Percentiles rank a stretch among this genome's conserved stretches.
Conservation (phyloP, 2,113 vertebrate genomes). For the Sinocyclocheilus anophthalmus region DNA sequence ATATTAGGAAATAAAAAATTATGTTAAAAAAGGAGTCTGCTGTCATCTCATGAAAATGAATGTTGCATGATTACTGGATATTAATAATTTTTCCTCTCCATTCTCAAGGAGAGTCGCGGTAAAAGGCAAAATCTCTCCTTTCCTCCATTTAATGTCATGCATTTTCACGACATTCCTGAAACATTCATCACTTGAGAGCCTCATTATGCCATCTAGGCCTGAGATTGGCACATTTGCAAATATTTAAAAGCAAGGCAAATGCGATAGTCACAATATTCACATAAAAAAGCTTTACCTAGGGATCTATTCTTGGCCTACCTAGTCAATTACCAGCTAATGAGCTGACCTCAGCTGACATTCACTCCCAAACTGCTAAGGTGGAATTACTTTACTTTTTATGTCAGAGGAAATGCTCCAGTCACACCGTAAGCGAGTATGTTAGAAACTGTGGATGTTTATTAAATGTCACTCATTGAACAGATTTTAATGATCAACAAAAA, state of each 20-base stretch:
- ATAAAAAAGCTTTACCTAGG: not conserved
- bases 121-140: not conserved
- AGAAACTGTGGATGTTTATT: constrained; percentile 57
- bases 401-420: not conserved
- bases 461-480: constrained; percentile 50
- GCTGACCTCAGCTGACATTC: constrained; percentile 18
- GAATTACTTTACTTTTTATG: not conserved
- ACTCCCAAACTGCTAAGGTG: not conserved
- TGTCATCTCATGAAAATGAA: constrained; percentile 1
- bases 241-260: constrained; percentile 17
- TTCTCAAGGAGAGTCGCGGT: not conserved
- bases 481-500: constrained; percentile 39
- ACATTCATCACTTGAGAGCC: constrained; percentile 6
- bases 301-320: not conserved
- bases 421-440: not conserved
- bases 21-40: not conserved
- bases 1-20: not conserved
- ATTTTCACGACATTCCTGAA: not conserved
- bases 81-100: not conserved
- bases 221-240: constrained; percentile 12
- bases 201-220: not conserved
- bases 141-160: constrained; percentile 3
- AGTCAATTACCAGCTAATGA: constrained; percentile 18
- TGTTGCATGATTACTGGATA: constrained; percentile 4
- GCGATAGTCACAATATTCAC: constrained; percentile 14